phyloP scores from a whole-genome alignment of 1,140 invertebrate genomes.

The Brachionus plicatilis region DNA sequence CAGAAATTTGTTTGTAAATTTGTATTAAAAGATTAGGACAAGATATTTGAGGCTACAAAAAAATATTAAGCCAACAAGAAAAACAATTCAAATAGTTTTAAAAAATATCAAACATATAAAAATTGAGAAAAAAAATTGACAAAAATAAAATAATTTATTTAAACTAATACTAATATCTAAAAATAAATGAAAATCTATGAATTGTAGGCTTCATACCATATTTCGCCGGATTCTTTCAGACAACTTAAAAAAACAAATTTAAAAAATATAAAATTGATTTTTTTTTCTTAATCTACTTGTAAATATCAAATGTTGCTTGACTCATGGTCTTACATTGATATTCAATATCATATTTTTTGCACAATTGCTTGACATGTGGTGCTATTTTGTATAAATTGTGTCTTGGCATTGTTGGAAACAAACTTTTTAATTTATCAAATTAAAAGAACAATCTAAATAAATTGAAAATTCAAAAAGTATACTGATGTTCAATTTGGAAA shows the following conservation, averaged over 20 bases:
- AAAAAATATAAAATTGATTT: background rate
- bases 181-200: background rate
- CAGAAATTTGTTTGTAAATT: too few species aligned
- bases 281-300: constrained; percentile 4
- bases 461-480: background rate
- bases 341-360: constrained; percentile 42
- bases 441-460: constrained; percentile 23
- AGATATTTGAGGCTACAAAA: too few species aligned
- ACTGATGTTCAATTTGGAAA: constrained; percentile 48
- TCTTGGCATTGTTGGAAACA: constrained; percentile 46
- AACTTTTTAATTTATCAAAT: background rate
- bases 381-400: constrained; percentile 43
- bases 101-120: too few species aligned
- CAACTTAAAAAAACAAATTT: constrained; percentile 35
- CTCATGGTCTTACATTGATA: constrained; percentile 42
- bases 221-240: constrained; percentile 52
- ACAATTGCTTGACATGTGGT: constrained; percentile 43
- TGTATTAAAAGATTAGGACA: too few species aligned
- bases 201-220: constrained; percentile 52
- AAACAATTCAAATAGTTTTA: too few species aligned
- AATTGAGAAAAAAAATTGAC: too few species aligned
- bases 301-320: constrained; percentile 43
- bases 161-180: background rate
- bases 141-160: background rate
- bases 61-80: too few species aligned